Conservation (phyloP, 2,113 vertebrate species). For the Passer montanus region DNA sequence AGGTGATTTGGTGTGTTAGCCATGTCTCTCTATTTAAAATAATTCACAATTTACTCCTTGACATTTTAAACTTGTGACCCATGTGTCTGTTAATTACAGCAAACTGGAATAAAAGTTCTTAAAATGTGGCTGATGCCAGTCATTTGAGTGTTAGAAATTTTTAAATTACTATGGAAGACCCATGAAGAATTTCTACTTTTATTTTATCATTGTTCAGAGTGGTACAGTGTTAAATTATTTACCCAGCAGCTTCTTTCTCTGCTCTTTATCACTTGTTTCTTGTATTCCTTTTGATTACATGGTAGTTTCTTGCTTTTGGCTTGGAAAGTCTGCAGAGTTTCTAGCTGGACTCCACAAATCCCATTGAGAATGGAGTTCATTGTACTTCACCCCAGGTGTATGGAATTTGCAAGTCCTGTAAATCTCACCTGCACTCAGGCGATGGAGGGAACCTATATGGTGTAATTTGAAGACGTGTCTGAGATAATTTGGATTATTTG, state of each 20-base stretch:
- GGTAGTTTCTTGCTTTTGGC: not conserved
- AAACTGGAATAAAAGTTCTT: not conserved
- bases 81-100: not conserved
- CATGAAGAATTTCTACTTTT: not conserved
- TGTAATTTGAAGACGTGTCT: not conserved
- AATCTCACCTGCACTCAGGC: not conserved
- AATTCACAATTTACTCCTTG: not conserved
- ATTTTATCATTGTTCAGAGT: not conserved
- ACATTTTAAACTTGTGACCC: not conserved
- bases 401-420: not conserved
- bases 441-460: not conserved
- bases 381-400: not conserved
- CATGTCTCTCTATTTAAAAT: not conserved
- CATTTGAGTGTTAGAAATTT: not conserved
- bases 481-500: not conserved
- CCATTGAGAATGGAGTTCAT: not conserved
- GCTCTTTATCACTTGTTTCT: not conserved
- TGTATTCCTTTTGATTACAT: not conserved
- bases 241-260: not conserved
- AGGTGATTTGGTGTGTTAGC: not conserved
- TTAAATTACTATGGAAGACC: not conserved
- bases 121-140: not conserved
- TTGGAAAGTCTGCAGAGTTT: not conserved
- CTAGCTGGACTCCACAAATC: not conserved
- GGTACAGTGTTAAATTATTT: not conserved